Conservation (phyloP, 2,888 invertebrate genomes). For the Thera obeliscata region DNA sequence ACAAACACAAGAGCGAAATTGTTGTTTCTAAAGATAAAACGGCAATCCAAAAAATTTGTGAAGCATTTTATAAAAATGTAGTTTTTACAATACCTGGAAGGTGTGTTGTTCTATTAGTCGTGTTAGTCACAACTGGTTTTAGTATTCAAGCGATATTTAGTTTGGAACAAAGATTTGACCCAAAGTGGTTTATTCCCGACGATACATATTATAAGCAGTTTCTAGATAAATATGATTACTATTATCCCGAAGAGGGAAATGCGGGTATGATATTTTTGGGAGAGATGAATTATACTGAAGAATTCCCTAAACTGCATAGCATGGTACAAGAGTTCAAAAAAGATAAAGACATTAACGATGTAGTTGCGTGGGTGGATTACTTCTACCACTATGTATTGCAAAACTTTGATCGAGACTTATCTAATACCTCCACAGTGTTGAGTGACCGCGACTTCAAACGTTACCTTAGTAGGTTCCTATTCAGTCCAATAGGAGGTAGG, state of each 20-base stretch:
- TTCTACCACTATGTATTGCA: constrained; percentile 85
- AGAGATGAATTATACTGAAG: constrained; percentile 86
- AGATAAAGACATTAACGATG: constrained; percentile 80
- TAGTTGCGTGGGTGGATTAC: constrained; percentile 87
- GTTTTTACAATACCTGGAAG: constrained; percentile 88
- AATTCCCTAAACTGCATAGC: constrained; percentile 84
- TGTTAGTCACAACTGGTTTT: constrained; percentile 84
- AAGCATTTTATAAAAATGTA: constrained; percentile 85
- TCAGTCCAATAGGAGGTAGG: constrained; percentile 87
- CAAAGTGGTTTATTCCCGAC: constrained; percentile 91
- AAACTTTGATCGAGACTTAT: constrained; percentile 77
- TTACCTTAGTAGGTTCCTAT: constrained; percentile 88
- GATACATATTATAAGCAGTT: constrained; percentile 87
- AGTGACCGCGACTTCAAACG: constrained; percentile 84
- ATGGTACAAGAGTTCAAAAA: constrained; percentile 81
- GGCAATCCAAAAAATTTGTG: constrained; percentile 84
- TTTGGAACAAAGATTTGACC: constrained; percentile 91
- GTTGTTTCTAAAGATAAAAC: constrained; percentile 83
- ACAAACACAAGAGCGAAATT: constrained; percentile 84
- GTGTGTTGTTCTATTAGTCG: constrained; percentile 85
- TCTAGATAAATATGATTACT: constrained; percentile 78
- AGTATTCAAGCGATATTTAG: constrained; percentile 86
- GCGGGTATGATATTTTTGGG: constrained; percentile 88
- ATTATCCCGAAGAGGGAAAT: constrained; percentile 87
- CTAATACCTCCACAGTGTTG: constrained; percentile 75